A percentile compares a stretch with the other conserved stretches of the same genome.
Evolutionary conservation across 2,888 invertebrate species (phyloP).

Genomic region (Chromoteleia sp.): DNA sequence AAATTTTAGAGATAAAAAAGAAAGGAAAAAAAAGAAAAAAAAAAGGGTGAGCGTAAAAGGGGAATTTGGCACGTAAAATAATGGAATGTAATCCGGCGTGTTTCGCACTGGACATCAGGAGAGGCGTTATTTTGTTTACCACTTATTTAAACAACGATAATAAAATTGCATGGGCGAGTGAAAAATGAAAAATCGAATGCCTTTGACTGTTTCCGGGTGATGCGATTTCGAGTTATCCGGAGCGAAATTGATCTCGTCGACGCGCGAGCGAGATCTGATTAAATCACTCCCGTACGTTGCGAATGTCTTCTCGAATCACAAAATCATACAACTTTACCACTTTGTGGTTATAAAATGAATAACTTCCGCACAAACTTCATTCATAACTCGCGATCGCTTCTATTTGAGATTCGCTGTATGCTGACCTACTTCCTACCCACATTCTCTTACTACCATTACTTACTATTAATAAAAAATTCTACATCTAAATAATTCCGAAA

Average conservation of each 20-base stretch:
- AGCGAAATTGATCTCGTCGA: constrained; percentile 14
- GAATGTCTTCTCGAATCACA: constrained; percentile 6
- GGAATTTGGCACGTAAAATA: no score
- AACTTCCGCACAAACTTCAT: constrained; percentile 16
- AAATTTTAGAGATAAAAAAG: constrained; percentile 35
- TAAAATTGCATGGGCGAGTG: constrained; percentile 13
- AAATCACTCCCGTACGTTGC: constrained; percentile 11
- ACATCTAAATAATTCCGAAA: constrained; percentile 1
- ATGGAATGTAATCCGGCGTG: no score
- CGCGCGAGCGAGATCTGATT: constrained; percentile 20
- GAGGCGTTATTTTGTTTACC: constrained; percentile 28
- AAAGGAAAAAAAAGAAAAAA: constrained; percentile 5
- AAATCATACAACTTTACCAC: constrained; percentile 13
- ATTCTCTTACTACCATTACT: no score
- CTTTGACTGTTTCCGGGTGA: constrained; percentile 5
- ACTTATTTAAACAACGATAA: constrained; percentile 30
- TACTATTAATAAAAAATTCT: not conserved
- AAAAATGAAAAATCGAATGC: constrained; percentile 7
- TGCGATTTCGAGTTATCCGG: constrained; percentile 28
- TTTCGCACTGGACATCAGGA: no score
- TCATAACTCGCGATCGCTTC: constrained; percentile 10
- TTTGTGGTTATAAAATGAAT: constrained; percentile 25
- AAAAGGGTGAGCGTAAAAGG: not conserved
- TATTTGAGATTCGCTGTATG: constrained; percentile 6
- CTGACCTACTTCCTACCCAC: constrained; percentile 12